Percentiles rank a stretch among this genome's conserved stretches.
Conservation (phyloP, 2,797 vertebrate species). For the Chrysocyon brachyurus region DNA sequence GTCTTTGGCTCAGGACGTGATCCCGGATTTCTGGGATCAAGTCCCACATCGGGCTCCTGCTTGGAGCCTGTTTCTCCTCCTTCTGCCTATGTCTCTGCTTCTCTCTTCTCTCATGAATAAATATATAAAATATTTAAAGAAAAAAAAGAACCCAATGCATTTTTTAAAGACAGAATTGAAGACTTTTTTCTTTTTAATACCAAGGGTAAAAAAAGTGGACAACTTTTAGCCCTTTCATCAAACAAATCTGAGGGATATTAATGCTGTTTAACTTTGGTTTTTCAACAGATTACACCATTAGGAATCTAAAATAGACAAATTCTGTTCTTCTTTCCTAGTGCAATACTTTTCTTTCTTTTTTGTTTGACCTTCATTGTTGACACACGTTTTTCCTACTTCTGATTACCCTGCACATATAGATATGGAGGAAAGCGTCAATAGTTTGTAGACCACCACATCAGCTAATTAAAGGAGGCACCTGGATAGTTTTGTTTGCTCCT, state of each 20-base stretch:
- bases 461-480: background rate
- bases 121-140: no score
- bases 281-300: background rate
- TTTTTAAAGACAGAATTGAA: background rate
- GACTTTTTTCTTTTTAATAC: constrained; percentile 16
- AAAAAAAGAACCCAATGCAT: background rate
- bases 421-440: background rate
- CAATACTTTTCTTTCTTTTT: background rate
- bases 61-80: no score
- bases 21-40: no score
- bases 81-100: no score
- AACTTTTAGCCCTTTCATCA: constrained; percentile 46
- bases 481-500: background rate
- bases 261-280: background rate
- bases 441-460: background rate
- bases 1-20: no score
- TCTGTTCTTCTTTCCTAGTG: constrained; percentile 31
- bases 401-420: background rate
- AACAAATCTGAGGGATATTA: background rate
- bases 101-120: no score
- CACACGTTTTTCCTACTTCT: background rate
- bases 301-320: constrained; percentile 5
- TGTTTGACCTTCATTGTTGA: background rate
- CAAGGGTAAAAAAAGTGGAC: background rate
- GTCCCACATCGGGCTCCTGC: no score